These are phyloP conservation scores for Lordiphosa collinella DNA, from an alignment of 1,140 invertebrate genomes.

Conservation along the genomic window DNA sequence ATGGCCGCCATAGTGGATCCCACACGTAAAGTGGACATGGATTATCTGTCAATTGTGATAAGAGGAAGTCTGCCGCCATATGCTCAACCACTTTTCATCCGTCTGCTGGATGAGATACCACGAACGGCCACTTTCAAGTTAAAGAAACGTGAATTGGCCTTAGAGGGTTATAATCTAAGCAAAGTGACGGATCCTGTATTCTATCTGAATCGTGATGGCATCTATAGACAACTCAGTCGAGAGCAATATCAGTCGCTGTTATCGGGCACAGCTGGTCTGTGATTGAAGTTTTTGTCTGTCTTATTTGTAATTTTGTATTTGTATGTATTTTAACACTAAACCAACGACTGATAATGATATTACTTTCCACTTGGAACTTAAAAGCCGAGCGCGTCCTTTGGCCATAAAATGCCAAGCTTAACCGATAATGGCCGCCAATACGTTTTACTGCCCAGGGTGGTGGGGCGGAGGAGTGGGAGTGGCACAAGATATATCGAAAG, in stretches of 20 bases:
- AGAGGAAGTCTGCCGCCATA: constrained; percentile 88
- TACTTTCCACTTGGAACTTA: constrained; percentile 6
- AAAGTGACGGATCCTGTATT: constrained; percentile 86
- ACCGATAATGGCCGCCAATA: constrained; percentile 77
- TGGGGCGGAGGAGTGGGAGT: constrained; percentile 21
- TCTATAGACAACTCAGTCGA: constrained; percentile 84
- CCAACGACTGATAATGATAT: constrained; percentile 56
- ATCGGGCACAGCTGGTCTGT: constrained; percentile 83
- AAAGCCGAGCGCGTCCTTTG: constrained; percentile 63
- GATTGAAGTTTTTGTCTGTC: constrained; percentile 16
- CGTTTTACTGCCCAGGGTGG: constrained; percentile 47
- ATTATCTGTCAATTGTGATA: constrained; percentile 83
- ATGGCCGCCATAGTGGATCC: constrained; percentile 96
- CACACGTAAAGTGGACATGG: constrained; percentile 84
- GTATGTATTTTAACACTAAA: constrained; percentile 50
- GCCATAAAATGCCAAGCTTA: constrained; percentile 70
- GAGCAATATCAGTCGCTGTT: constrained; percentile 85
- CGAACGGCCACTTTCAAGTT: constrained; percentile 96
- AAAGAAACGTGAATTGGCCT: constrained; percentile 90
- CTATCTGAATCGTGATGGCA: constrained; percentile 85
- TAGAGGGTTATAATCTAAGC: constrained; percentile 87
- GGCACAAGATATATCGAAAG: constrained; percentile 77
- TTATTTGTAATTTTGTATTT: constrained; percentile 19
- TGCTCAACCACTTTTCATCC: constrained; percentile 93
- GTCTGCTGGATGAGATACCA: constrained; percentile 88